These are phyloP conservation scores for Crotalus helleri DNA, from an alignment of 2,113 vertebrate species.

Conservation along the genomic window DNA sequence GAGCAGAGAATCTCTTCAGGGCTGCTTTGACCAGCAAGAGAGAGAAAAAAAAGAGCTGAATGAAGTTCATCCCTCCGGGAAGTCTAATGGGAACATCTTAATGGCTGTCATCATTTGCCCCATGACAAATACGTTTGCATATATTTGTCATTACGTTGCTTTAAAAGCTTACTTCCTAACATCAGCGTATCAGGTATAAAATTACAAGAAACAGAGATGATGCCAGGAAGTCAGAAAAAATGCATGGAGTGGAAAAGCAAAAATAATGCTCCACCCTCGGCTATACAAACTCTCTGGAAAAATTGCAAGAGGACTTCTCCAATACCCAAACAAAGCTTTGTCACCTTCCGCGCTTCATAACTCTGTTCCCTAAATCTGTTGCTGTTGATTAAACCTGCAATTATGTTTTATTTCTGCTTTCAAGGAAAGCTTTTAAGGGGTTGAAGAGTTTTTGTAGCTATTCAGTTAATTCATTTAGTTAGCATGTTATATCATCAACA, in stretches of 20 bases:
- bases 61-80: conserved; percentile 57
- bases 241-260: accelerated
- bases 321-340: neutral
- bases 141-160: conserved; percentile 55
- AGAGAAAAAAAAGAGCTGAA: conserved; percentile 43
- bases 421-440: neutral
- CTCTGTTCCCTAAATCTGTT: neutral
- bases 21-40: conserved; percentile 33
- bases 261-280: neutral
- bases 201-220: neutral
- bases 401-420: neutral
- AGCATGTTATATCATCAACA: neutral
- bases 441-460: neutral
- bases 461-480: neutral
- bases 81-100: conserved; percentile 57
- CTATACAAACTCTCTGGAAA: neutral
- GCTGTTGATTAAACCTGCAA: neutral
- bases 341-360: neutral
- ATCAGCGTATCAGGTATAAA: conserved; percentile 41
- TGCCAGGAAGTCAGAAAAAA: neutral
- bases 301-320: neutral
- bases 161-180: conserved; percentile 44
- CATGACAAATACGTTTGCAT: conserved; percentile 55
- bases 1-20: conserved; percentile 36
- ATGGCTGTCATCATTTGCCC: conserved; percentile 59